Conservation (phyloP, 2,797 vertebrate species). For the Poeciliopsis paucimaculata region DNA sequence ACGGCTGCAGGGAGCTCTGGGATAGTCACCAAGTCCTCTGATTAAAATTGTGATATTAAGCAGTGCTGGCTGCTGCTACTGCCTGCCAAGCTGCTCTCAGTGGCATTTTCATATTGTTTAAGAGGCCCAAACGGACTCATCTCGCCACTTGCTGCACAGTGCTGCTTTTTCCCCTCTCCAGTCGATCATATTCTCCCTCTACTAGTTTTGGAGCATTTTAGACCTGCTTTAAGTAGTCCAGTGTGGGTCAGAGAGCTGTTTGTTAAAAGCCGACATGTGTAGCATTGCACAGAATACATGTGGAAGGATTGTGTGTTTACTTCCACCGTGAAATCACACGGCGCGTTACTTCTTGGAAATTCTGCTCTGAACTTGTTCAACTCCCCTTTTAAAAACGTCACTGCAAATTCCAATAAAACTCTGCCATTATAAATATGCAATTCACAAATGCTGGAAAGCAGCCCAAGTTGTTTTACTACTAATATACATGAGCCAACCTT, state of each 20-base stretch:
- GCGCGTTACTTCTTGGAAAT: conserved; percentile 65
- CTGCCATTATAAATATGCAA: conserved; percentile 74
- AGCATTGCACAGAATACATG: conserved; percentile 38
- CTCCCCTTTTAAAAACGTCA: conserved; percentile 66
- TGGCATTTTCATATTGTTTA: conserved; percentile 74
- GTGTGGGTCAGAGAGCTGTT: conserved; percentile 45
- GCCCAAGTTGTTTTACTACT: conserved; percentile 30
- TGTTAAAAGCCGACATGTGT: conserved; percentile 14
- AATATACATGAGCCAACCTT: conserved; percentile 43
- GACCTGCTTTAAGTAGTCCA: conserved; percentile 64
- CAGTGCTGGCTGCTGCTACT: conserved; percentile 70
- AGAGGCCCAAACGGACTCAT: conserved; percentile 67
- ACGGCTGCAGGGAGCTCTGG: conserved; percentile 70
- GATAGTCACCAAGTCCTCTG: conserved; percentile 75
- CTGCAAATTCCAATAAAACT: conserved; percentile 73
- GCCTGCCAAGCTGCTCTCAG: conserved; percentile 72
- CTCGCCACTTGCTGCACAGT: conserved; percentile 56
- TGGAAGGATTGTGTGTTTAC: conserved; percentile 56
- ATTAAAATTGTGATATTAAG: conserved; percentile 80
- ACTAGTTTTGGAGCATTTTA: conserved; percentile 45
- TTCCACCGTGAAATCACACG: conserved; percentile 55
- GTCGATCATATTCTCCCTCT: conserved; percentile 52
- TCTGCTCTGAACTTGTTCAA: conserved; percentile 70
- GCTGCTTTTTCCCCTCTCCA: conserved; percentile 49
- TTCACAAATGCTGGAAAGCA: conserved; percentile 71